A percentile compares a stretch with the other conserved stretches of the same genome.
phyloP scores from a whole-genome alignment of 2,888 invertebrate species.

The Dolichopus griseipennis region DNA sequence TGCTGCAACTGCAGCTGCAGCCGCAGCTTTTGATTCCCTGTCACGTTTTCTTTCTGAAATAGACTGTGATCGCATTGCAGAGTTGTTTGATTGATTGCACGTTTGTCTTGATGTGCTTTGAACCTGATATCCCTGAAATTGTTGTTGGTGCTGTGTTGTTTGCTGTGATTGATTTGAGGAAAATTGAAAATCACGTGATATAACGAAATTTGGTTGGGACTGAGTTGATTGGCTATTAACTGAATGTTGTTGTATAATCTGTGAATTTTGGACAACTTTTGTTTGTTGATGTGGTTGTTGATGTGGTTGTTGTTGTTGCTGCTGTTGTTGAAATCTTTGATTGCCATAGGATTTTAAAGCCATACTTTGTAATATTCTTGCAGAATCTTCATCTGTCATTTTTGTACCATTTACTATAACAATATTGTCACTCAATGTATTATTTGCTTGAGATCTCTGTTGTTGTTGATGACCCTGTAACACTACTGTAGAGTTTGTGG shows the following conservation, averaged over 20 bases:
- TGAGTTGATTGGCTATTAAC: background rate
- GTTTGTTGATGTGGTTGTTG: slow-evolving; percentile 5
- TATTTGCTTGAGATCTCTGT: slow-evolving; percentile 23
- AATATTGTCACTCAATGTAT: slow-evolving; percentile 38
- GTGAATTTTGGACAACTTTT: background rate
- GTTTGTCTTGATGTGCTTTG: background rate
- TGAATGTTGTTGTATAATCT: background rate
- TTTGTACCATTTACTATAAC: slow-evolving; percentile 43
- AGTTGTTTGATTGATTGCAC: background rate
- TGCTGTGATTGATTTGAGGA: slow-evolving; percentile 16
- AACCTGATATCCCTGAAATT: slow-evolving; percentile 15
- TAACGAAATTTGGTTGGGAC: slow-evolving; percentile 13
- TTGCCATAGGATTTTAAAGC: slow-evolving; percentile 39
- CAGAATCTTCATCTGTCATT: slow-evolving; percentile 43
- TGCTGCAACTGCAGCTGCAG: background rate
- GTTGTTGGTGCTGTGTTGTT: slow-evolving; percentile 25
- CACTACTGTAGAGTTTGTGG: slow-evolving; percentile 15
- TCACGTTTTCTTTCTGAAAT: slow-evolving; percentile 1
- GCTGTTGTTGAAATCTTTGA: slow-evolving; percentile 31
- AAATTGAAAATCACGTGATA: slow-evolving; percentile 11
- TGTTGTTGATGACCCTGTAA: slow-evolving; percentile 22
- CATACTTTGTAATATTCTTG: slow-evolving; percentile 42
- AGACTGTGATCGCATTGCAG: background rate
- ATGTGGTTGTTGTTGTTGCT: slow-evolving; percentile 23
- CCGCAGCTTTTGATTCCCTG: background rate